Evolutionary conservation across 2,797 vertebrate species (phyloP).

Genomic region (Karalla daura): DNA sequence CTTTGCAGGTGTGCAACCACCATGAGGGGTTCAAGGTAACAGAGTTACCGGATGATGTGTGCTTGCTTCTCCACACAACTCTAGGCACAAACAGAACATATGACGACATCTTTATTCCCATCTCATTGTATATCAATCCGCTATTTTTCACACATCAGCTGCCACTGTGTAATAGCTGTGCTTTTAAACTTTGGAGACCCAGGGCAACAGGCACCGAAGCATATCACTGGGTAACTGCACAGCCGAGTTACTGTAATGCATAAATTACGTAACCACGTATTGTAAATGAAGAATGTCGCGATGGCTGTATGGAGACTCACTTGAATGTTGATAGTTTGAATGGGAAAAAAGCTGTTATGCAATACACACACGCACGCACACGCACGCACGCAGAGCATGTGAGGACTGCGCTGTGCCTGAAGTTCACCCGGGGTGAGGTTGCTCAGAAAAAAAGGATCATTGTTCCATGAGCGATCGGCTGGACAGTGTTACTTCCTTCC

Average conservation of each 20-base stretch:
- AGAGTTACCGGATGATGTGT: not conserved
- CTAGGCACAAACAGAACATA: not conserved
- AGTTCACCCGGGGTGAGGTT: conserved; percentile 63
- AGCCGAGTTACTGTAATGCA: conserved; percentile 6
- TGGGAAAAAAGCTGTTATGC: conserved; percentile 51
- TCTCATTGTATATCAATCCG: not conserved
- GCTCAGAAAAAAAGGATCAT: conserved; percentile 58
- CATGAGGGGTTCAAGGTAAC: conserved; percentile 27
- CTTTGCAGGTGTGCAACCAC: conserved; percentile 27
- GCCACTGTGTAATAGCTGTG: not conserved
- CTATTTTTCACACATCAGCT: not conserved
- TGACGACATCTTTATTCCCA: not conserved
- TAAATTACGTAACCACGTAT: not conserved
- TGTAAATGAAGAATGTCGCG: conserved; percentile 11
- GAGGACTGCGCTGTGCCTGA: conserved; percentile 47
- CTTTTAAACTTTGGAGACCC: not conserved
- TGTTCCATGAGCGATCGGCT: conserved; percentile 48
- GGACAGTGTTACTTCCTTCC: conserved; percentile 50
- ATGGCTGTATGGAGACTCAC: not conserved
- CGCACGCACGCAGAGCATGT: conserved; percentile 35
- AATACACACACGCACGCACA: conserved; percentile 29
- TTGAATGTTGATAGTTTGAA: conserved; percentile 31
- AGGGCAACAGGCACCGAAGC: not conserved
- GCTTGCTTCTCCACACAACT: conserved; percentile 9
- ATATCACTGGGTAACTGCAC: not conserved